Evolutionary conservation across 2,113 vertebrate genomes (phyloP).

Genomic region (Scolopax mira): DNA sequence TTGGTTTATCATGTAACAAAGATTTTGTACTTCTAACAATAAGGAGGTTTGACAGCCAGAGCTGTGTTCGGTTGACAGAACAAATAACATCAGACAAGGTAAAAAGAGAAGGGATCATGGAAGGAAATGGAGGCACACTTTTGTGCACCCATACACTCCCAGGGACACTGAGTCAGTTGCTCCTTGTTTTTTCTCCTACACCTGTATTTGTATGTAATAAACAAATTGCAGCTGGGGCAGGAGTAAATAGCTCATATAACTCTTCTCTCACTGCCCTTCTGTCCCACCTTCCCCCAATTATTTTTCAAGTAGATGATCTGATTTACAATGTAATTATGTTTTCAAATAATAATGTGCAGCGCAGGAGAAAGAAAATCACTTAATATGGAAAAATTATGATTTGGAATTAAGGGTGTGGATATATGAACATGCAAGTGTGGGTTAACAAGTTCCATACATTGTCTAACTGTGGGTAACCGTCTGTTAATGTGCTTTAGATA

Average conservation of each 20-base stretch:
- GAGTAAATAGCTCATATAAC: background rate
- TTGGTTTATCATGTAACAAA: background rate
- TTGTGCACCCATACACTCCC: background rate
- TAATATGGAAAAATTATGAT: background rate
- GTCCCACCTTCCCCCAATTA: background rate
- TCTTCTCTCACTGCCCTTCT: background rate
- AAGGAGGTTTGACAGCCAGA: background rate
- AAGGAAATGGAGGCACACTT: background rate
- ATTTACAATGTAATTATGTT: conserved; percentile 11
- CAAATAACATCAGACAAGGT: background rate
- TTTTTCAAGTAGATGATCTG: conserved; percentile 10
- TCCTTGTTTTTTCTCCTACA: background rate
- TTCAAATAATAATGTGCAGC: background rate
- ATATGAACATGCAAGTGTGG: background rate
- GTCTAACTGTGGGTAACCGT: background rate
- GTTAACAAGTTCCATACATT: background rate
- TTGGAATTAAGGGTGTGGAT: background rate
- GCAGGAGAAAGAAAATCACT: background rate
- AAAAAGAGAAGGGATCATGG: background rate
- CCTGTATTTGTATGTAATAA: background rate
- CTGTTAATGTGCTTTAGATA: background rate
- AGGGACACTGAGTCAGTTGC: background rate
- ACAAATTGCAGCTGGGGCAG: background rate
- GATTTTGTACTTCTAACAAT: background rate
- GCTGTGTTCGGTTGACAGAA: background rate